Evolutionary conservation across 2,113 vertebrate species (phyloP).

Genomic region (Oncorhynchus tshawytscha): DNA sequence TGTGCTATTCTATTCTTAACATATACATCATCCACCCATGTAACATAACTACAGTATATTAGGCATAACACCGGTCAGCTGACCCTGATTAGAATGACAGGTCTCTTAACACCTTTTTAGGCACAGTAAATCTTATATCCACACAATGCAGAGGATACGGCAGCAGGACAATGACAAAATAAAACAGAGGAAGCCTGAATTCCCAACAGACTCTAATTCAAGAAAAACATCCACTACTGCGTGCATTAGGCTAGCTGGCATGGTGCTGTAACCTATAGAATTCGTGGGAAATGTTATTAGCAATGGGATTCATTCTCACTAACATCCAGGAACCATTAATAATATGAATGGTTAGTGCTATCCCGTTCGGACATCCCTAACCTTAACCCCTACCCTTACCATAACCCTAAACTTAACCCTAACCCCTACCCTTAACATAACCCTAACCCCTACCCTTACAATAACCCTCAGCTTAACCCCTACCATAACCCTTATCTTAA

Average conservation of each 20-base stretch:
- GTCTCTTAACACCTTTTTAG: conserved; percentile 74
- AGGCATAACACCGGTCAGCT: conserved; percentile 21
- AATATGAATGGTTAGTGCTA: neutral
- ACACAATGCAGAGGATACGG: conserved; percentile 81
- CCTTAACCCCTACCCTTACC: no score
- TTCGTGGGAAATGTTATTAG: conserved; percentile 11
- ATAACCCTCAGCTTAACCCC: no score
- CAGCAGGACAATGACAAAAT: conserved; percentile 78
- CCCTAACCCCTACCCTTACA: no score
- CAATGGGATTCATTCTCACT: conserved; percentile 2
- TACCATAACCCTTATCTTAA: no score
- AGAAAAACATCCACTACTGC: conserved; percentile 66
- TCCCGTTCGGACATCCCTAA: no score
- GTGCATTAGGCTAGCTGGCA: conserved; percentile 19
- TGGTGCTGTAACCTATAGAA: conserved; percentile 24
- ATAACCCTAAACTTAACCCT: no score
- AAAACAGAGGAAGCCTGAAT: conserved; percentile 75
- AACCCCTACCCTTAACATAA: no score
- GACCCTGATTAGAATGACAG: conserved; percentile 70
- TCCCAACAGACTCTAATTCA: conserved; percentile 62
- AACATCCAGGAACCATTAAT: conserved; percentile 8
- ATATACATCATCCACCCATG: neutral
- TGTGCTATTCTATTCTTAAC: neutral
- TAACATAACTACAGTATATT: neutral
- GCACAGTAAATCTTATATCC: conserved; percentile 77